These are phyloP conservation scores for Monodelphis domestica DNA, from an alignment of 2,797 vertebrate species.

Conservation along the genomic window DNA sequence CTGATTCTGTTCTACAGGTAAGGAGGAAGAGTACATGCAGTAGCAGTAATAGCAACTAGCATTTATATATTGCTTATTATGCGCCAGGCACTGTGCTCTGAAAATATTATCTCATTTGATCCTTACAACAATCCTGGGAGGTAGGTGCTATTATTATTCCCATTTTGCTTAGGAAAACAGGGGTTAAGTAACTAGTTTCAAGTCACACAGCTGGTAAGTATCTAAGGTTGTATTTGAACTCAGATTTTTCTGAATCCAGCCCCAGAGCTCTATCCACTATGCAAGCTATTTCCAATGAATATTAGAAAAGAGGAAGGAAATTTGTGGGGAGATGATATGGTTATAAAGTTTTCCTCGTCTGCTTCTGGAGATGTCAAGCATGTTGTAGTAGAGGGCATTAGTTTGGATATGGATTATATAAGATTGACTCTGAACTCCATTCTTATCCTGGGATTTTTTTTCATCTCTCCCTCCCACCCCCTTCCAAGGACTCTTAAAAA, in stretches of 20 bases:
- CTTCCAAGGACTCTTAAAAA: neutral
- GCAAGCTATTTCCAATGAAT: neutral
- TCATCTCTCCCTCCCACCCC: neutral
- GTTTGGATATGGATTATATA: neutral
- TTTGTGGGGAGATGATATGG: neutral
- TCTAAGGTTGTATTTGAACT: neutral
- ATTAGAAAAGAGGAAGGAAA: neutral
- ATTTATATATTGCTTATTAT: neutral
- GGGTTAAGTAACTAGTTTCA: neutral
- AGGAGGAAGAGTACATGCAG: neutral
- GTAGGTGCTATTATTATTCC: neutral
- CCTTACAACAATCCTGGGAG: neutral
- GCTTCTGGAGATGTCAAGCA: neutral
- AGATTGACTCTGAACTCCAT: neutral
- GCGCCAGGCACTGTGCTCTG: neutral
- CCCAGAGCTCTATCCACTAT: neutral
- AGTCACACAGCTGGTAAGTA: neutral
- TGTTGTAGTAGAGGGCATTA: neutral
- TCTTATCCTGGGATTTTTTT: neutral
- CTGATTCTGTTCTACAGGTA: neutral
- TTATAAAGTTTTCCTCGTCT: neutral
- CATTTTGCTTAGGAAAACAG: neutral
- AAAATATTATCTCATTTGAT: neutral
- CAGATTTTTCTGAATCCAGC: neutral
- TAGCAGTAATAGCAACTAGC: neutral